Evolutionary conservation across 2,113 vertebrate species (phyloP).

Genomic region (Pluvialis apricaria): DNA sequence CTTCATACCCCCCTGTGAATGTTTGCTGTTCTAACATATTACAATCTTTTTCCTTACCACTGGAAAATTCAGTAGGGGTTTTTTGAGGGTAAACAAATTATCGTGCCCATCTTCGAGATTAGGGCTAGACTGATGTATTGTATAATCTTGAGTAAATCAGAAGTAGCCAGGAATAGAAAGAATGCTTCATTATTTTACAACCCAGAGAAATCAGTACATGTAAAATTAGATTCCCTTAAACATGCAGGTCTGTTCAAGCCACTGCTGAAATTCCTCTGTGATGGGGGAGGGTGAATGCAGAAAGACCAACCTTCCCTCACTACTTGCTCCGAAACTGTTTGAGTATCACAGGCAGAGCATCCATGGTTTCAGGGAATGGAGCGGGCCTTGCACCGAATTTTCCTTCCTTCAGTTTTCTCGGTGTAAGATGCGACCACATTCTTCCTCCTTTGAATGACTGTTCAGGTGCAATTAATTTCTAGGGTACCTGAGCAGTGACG

Average conservation of each 20-base stretch:
- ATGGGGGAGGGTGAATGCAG: not conserved
- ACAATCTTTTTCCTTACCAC: not conserved
- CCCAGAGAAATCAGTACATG: constrained; percentile 23
- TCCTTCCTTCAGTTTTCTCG: not conserved
- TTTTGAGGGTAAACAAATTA: constrained; percentile 33
- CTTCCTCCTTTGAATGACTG: not conserved
- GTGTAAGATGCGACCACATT: not conserved
- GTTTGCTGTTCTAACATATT: not conserved
- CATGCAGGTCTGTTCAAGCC: constrained; percentile 18
- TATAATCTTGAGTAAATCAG: not conserved
- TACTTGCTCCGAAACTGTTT: not conserved
- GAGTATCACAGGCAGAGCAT: not conserved
- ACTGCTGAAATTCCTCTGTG: not conserved
- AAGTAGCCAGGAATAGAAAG: constrained; percentile 16
- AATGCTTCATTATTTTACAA: constrained; percentile 48
- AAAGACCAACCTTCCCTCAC: not conserved
- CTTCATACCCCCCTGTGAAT: not conserved
- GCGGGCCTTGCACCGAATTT: not conserved
- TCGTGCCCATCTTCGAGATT: constrained; percentile 31
- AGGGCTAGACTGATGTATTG: not conserved
- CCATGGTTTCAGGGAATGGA: not conserved
- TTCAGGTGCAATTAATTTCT: not conserved
- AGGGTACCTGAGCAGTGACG: not conserved
- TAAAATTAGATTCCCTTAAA: constrained; percentile 40
- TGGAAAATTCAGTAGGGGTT: not conserved